These are phyloP conservation scores for Ifrita kowaldi DNA, from an alignment of 2,113 vertebrate species.

Conservation along the genomic window DNA sequence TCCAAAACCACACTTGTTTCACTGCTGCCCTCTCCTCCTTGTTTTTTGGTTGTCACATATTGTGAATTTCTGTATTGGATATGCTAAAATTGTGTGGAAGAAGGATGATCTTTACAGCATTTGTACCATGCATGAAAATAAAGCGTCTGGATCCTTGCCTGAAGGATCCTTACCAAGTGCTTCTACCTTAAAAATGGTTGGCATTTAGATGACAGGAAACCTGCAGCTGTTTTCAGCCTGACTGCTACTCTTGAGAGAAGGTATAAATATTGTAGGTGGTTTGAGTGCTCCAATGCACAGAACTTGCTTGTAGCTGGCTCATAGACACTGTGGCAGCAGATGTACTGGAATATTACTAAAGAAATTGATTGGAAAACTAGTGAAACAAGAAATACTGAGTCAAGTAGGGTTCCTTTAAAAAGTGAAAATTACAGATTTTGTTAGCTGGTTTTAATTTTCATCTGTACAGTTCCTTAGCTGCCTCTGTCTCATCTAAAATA, in stretches of 20 bases:
- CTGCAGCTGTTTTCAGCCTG: background rate
- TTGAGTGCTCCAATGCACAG: background rate
- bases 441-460: background rate
- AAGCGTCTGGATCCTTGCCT: background rate
- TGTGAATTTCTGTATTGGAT: background rate
- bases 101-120: background rate
- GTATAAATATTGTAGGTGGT: background rate
- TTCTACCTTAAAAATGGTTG: background rate
- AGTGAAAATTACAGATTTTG: background rate
- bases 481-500: background rate
- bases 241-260: background rate
- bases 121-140: background rate
- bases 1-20: background rate
- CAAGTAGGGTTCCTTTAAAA: background rate
- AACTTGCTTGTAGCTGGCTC: background rate
- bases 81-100: background rate
- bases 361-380: background rate
- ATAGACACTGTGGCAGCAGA: background rate
- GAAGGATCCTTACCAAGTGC: background rate
- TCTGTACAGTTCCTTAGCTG: background rate
- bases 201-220: background rate
- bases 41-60: background rate
- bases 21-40: background rate
- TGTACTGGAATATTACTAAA: background rate
- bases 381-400: background rate